Evolutionary conservation across 2,888 invertebrate genomes (phyloP), one percentile per base, ranked within the genome.

Genomic region (Blastobasis adustella): DNA sequence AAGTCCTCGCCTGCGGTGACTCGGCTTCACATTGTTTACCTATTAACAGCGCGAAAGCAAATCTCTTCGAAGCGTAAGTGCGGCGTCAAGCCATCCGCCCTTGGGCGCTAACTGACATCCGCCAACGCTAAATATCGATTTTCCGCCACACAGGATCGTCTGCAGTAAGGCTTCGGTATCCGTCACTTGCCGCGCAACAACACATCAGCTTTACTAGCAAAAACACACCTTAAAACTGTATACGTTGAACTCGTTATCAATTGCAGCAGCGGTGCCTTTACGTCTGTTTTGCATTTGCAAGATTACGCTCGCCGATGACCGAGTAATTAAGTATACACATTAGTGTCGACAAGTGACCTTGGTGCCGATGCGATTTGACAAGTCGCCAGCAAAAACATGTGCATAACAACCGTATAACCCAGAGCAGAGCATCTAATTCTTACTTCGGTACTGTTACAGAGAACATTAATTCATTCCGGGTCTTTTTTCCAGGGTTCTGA

Each of bases 81-180:
- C 60, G 65, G 61, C 56, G 58, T 58, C 58, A 58, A 68, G 66
- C 63, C 62, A 58, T 52, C 52, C 66, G 77, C 71, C 85, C 84
- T 85, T 84, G 83, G 76, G 69, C 61, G 56, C 58, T 10, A 9
- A 45, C 56, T 58, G 66, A 69, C 69, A 82, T 82, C 81, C 82
- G 77, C 78, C 77, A 75, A 78, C 82, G 76, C 76, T 23, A 67
- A 55, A 63, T 83, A 85, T 85, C 82, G 84, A 85, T 84, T 84
- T 82, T 80, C 71, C 69, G 77, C 79, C 76, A 82, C 79, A 74
- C 76, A 79, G 73, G 77, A 78, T 77, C 75, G 72, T 72, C 76
- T 73, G 76, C 77, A 76, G 70, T 85, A 83, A 64, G 84, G 85
- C 82, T 86, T 85, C 85, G 65, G 71, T 72, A 71, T 69, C 71